These are phyloP conservation scores for Pygmarrhopalites habei DNA, from an alignment of 1,140 invertebrate genomes.

Conservation along the genomic window DNA sequence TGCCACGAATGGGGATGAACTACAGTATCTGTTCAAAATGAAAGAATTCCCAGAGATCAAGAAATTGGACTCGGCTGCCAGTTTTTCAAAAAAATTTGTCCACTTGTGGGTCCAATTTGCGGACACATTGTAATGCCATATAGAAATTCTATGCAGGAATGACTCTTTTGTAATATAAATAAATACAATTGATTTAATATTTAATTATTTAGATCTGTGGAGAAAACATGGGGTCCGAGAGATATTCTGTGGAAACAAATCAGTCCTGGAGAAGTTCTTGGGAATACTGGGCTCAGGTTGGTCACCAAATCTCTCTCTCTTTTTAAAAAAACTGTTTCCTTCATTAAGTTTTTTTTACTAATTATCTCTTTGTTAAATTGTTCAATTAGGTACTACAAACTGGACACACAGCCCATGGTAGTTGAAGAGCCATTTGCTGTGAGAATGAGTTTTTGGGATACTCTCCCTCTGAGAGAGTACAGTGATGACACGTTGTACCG, in stretches of 20 bases:
- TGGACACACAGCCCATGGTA: slow-evolving; percentile 17
- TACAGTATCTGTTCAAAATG: slow-evolving; percentile 26
- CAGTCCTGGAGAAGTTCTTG: slow-evolving; percentile 24
- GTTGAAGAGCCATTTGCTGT: slow-evolving; percentile 26
- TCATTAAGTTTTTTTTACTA: too few species aligned
- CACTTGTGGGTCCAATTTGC: slow-evolving; percentile 25
- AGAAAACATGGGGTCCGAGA: background rate
- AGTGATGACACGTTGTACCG: slow-evolving; percentile 14
- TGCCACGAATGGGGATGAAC: slow-evolving; percentile 23
- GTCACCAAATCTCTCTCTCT: too few species aligned
- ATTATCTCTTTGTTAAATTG: too few species aligned
- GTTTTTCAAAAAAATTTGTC: slow-evolving; percentile 19
- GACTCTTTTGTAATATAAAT: background rate
- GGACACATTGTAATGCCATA: slow-evolving; percentile 16
- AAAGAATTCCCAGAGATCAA: slow-evolving; percentile 13
- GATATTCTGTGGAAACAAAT: slow-evolving; percentile 15
- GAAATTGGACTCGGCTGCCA: background rate
- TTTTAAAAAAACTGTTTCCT: too few species aligned
- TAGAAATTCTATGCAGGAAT: background rate
- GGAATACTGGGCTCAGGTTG: slow-evolving; percentile 23
- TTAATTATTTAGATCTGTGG: background rate
- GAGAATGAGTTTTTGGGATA: slow-evolving; percentile 39
- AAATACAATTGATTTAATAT: background rate
- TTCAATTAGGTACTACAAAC: slow-evolving; percentile 28
- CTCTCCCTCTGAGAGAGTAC: slow-evolving; percentile 33